Percentiles rank a stretch among this genome's conserved stretches.
Evolutionary conservation across 2,888 invertebrate species (phyloP).

Genomic region (Hipparchia semele): DNA sequence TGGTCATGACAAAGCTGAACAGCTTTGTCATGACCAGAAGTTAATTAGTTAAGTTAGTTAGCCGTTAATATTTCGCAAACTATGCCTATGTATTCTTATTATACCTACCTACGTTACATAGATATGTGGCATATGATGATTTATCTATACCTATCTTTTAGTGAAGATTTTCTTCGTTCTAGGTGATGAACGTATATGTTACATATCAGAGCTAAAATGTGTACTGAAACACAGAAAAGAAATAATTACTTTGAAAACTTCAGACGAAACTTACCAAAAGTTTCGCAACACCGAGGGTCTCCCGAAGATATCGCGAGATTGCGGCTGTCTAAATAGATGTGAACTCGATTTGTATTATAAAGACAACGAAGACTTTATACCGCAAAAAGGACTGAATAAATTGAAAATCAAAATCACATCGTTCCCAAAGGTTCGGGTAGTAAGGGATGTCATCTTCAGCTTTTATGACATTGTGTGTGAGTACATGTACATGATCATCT

Average conservation of each 20-base stretch:
- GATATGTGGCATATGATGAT: too few relatives aligned
- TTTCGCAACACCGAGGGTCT: constrained; percentile 48
- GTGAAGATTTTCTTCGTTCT: not conserved
- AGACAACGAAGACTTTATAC: constrained; percentile 56
- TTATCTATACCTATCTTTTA: not conserved
- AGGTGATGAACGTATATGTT: constrained; percentile 66
- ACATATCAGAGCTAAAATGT: constrained; percentile 63
- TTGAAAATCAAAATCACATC: constrained; percentile 81
- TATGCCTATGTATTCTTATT: not conserved
- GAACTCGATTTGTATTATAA: constrained; percentile 65
- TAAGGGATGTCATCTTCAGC: constrained; percentile 87
- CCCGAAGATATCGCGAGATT: constrained; percentile 60
- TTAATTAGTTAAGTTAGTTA: too few relatives aligned
- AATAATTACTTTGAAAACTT: constrained; percentile 57
- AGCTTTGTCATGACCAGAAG: too few relatives aligned
- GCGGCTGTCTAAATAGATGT: constrained; percentile 66
- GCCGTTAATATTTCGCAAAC: not conserved
- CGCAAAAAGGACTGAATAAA: constrained; percentile 50
- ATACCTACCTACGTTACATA: too few relatives aligned
- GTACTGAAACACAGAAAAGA: constrained; percentile 60
- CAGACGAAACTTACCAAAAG: constrained; percentile 51
- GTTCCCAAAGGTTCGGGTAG: constrained; percentile 87
- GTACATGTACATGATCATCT: constrained; percentile 46
- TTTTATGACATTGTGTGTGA: constrained; percentile 88
- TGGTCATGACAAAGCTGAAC: too few relatives aligned